Percentiles rank a stretch among this genome's conserved stretches.
These are phyloP conservation scores for Vimba vimba DNA, from an alignment of 2,113 vertebrate genomes.

Conservation along the genomic window DNA sequence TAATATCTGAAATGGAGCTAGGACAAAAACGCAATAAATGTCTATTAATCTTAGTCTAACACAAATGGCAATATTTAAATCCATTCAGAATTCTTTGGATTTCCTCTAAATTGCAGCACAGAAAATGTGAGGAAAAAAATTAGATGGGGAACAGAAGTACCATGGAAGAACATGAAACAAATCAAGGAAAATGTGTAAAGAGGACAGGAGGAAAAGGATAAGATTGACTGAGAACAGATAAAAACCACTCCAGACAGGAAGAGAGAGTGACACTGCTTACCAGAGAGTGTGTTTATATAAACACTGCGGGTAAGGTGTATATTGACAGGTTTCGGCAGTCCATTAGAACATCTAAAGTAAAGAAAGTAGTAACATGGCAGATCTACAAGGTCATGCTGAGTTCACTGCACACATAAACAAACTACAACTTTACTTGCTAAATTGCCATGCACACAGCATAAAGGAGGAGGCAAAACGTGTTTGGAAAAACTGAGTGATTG, in stretches of 20 bases:
- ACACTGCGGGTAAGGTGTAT: not conserved
- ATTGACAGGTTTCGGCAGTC: constrained; percentile 17
- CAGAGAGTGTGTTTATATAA: constrained; percentile 26
- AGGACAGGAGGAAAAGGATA: not conserved
- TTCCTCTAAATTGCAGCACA: not conserved
- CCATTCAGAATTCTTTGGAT: not conserved
- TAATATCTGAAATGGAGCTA: not conserved
- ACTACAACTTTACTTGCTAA: not conserved
- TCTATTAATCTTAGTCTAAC: not conserved
- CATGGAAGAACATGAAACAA: constrained; percentile 5
- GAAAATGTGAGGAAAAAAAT: not conserved
- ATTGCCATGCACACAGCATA: not conserved
- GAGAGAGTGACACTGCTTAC: constrained; percentile 3
- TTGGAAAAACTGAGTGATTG: constrained; percentile 1
- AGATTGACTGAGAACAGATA: constrained; percentile 16
- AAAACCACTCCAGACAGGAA: not conserved
- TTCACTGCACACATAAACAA: not conserved
- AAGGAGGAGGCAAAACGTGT: not conserved
- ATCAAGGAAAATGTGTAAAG: constrained; percentile 5
- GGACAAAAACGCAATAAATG: not conserved
- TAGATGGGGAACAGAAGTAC: not conserved
- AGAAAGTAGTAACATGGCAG: constrained; percentile 10
- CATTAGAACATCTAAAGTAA: constrained; percentile 36
- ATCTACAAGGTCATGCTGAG: not conserved
- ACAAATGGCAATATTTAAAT: not conserved